These are phyloP conservation scores for Lepidocolaptes lacrymiger DNA, from an alignment of 2,797 vertebrate species.

Conservation along the genomic window DNA sequence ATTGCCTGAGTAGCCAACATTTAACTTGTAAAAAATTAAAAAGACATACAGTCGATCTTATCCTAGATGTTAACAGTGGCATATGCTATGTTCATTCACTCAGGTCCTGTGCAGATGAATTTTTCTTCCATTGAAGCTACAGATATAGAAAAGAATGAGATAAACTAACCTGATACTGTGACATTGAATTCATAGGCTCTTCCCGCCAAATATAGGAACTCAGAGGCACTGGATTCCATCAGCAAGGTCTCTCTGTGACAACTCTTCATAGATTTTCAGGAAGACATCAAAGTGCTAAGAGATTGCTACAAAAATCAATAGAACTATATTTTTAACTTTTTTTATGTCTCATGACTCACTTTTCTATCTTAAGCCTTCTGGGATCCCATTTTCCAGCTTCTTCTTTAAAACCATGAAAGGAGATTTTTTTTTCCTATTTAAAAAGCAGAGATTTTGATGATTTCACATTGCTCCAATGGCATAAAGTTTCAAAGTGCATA, in stretches of 20 bases:
- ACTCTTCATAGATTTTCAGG: conserved; percentile 37
- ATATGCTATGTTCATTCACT: neutral
- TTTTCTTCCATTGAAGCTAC: neutral
- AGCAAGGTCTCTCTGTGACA: conserved; percentile 36
- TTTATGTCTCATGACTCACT: conserved; percentile 56
- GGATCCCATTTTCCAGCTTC: conserved; percentile 50
- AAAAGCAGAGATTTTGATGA: conserved; percentile 32
- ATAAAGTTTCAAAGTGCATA: neutral
- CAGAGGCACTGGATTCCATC: neutral
- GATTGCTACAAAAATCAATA: conserved; percentile 59
- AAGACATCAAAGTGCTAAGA: conserved; percentile 56
- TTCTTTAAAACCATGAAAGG: neutral
- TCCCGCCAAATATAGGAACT: neutral
- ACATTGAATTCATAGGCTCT: neutral
- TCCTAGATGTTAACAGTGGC: neutral
- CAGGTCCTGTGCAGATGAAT: neutral
- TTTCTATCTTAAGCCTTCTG: conserved; percentile 49
- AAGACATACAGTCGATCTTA: neutral
- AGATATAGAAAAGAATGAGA: neutral
- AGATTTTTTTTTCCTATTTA: neutral
- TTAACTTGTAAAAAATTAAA: neutral
- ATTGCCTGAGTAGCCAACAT: neutral
- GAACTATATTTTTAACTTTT: conserved; percentile 59
- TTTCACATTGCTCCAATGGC: neutral
- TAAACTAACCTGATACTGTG: neutral